Evolutionary conservation across 2,888 invertebrate species (phyloP).

Genomic region (Eubasilissa splendida): DNA sequence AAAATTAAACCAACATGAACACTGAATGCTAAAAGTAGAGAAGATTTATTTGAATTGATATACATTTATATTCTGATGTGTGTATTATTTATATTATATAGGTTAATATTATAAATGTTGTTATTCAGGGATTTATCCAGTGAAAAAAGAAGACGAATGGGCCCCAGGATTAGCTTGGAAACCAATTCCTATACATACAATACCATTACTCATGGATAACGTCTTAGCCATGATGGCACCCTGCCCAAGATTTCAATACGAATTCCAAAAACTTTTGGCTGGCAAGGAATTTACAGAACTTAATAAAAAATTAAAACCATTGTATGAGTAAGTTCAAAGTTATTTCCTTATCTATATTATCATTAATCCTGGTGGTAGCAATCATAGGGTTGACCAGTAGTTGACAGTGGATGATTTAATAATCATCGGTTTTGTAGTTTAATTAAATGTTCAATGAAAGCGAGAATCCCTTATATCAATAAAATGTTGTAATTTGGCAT

Average conservation of each 20-base stretch:
- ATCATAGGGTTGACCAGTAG: too few species aligned
- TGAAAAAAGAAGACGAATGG: slow-evolving; percentile 75
- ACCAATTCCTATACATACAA: slow-evolving; percentile 84
- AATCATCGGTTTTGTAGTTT: too few species aligned
- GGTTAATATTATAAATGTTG: neutral
- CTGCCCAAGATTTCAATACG: slow-evolving; percentile 79
- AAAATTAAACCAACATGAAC: too few species aligned
- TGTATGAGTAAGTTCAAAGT: slow-evolving; percentile 73
- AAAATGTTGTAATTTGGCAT: too few species aligned
- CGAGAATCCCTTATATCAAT: too few species aligned
- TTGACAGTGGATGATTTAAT: too few species aligned
- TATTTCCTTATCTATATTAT: neutral
- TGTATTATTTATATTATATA: neutral
- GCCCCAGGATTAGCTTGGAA: slow-evolving; percentile 78
- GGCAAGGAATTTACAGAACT: slow-evolving; percentile 73
- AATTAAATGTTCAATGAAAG: too few species aligned
- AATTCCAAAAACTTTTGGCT: slow-evolving; percentile 66
- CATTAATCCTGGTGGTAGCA: too few species aligned
- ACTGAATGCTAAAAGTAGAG: too few species aligned
- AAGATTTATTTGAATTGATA: neutral
- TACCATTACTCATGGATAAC: slow-evolving; percentile 76
- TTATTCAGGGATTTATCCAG: slow-evolving; percentile 78
- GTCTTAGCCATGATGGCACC: slow-evolving; percentile 74
- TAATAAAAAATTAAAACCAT: slow-evolving; percentile 72
- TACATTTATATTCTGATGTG: neutral